Base-by-base conservation (phyloP, 2,888 invertebrate genomes). In the Choreutis nemorana region DNA sequence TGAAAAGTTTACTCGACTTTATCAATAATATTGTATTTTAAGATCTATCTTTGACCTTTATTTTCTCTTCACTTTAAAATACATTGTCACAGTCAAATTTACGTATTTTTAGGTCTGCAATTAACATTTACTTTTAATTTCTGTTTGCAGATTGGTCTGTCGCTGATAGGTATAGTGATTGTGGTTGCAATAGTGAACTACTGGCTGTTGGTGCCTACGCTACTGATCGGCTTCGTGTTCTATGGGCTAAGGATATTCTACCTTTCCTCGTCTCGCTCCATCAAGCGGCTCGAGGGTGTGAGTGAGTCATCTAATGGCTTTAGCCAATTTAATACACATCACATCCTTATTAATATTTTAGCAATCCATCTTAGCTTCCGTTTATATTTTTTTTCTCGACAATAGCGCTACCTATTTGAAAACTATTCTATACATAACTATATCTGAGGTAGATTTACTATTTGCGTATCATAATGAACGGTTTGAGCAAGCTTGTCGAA, bases 231-330 rank as follows among this genome's bases (percentile, higher is more conserved):
- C 6, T 41, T 87, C 4, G 67, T 91, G 16, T 94, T 95, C 75
- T 87, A 89, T 54, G 77, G 84, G 9, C 68, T 94, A 25, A 77
- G 94, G 26, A 82, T 83, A 30, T 85, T 91, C 61, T 94, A 93
- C 66, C 61, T 95, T 32, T 71, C 85, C 27, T 89, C 93, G 4
- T 90, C 93, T 23, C 81, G 93, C 40, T 87, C 88, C 64, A 82
- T 95, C 37, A 95, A 89, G 61, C 83, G 89, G 45, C 77, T 90
- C 59, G 90, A 90, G 81, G 90, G 89, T 63, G 84, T 87, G 59
- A 89, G 89, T 90, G 75, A 85, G 88, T 86, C 62, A 73, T 64
- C 70, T 59, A n/a, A n/a, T n/a, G n/a, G n/a, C n/a, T n/a, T n/a
- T n/a, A n/a, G n/a, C n/a, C n/a, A n/a, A n/a, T 6, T 13, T 10